Conservation (phyloP, 2,113 vertebrate species). For the Emydocephalus ijimae region DNA sequence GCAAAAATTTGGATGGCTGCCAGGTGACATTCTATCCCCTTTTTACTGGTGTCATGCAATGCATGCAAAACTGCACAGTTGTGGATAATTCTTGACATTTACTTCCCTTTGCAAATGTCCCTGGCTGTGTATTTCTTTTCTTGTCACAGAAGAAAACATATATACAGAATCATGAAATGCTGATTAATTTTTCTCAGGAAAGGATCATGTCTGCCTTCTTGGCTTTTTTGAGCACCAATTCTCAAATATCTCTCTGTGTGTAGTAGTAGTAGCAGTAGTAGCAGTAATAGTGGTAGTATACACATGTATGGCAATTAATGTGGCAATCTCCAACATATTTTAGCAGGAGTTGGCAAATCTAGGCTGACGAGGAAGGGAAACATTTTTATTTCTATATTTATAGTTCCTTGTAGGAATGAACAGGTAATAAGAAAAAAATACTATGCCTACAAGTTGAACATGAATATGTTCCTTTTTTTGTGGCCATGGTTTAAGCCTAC, state of each 20-base stretch:
- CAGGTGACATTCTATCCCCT: no score
- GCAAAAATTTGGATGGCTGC: no score
- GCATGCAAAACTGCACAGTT: no score
- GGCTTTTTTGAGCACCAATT: background rate
- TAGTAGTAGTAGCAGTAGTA: no score
- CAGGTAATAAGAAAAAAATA: constrained; percentile 21
- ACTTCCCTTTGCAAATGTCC: background rate
- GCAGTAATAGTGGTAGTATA: no score
- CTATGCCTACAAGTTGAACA: constrained; percentile 48
- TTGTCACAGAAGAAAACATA: background rate
- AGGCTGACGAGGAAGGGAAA: background rate
- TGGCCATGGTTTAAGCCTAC: constrained; percentile 39
- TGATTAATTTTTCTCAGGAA: background rate
- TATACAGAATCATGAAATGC: background rate
- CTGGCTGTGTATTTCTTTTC: background rate
- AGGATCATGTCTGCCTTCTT: background rate
- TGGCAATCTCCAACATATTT: background rate
- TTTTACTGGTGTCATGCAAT: no score
- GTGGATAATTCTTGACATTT: background rate
- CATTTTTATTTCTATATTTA: background rate
- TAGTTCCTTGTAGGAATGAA: background rate
- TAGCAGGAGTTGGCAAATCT: background rate
- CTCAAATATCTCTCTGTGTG: no score
- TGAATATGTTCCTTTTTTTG: background rate
- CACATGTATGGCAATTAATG: background rate